These are phyloP conservation scores for Myrmecophaga tridactyla DNA, from an alignment of 2,113 vertebrate species.

Conservation along the genomic window DNA sequence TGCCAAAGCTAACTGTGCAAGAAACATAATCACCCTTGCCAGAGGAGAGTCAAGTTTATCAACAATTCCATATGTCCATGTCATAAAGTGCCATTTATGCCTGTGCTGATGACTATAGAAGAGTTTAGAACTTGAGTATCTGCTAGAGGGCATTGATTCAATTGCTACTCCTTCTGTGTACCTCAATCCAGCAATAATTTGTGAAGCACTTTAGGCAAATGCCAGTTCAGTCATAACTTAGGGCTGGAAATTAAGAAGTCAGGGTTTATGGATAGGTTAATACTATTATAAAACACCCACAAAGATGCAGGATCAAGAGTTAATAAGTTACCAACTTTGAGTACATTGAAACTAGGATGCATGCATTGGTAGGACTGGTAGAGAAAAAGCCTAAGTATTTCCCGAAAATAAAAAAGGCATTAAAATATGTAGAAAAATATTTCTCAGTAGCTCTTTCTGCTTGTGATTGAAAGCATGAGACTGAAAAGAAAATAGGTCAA, in stretches of 20 bases:
- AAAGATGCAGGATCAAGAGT: neutral
- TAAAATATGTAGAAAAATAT: neutral
- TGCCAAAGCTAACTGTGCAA: neutral
- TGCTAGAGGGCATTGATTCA: neutral
- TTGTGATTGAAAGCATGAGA: neutral
- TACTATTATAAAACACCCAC: neutral
- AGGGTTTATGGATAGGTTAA: neutral
- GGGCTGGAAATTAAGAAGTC: constrained; percentile 12
- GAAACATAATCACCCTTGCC: neutral
- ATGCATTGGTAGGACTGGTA: neutral
- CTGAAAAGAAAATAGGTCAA: neutral
- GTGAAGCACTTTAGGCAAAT: neutral
- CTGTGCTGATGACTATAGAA: neutral
- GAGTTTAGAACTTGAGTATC: neutral
- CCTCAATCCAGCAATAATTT: neutral
- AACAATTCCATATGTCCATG: neutral
- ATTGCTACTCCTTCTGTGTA: neutral
- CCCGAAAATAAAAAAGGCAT: neutral
- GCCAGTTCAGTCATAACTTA: neutral
- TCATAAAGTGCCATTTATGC: neutral
- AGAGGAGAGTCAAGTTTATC: constrained; percentile 10
- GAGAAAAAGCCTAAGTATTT: neutral
- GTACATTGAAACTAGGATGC: neutral
- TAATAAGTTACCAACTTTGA: neutral
- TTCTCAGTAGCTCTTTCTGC: neutral